These are phyloP conservation scores for Pagetopsis macropterus DNA, from an alignment of 2,797 vertebrate species.

Conservation along the genomic window DNA sequence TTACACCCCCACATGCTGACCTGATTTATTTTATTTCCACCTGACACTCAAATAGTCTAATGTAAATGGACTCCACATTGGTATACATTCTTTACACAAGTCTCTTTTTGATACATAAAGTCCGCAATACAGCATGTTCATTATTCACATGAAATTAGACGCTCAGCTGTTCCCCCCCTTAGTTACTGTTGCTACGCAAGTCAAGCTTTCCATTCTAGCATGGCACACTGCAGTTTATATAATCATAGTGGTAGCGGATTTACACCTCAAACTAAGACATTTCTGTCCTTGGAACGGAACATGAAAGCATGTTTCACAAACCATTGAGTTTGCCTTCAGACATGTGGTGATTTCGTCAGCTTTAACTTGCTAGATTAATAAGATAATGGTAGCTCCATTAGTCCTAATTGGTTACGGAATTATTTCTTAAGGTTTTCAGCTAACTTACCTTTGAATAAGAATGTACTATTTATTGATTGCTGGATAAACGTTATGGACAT, in stretches of 20 bases:
- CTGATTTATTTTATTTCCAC: constrained; percentile 15
- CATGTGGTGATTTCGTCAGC: not conserved
- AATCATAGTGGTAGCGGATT: not conserved
- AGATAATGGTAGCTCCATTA: not conserved
- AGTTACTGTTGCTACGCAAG: not conserved
- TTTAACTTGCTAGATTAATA: not conserved
- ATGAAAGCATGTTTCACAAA: not conserved
- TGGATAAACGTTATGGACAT: too few species aligned
- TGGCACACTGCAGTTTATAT: not conserved
- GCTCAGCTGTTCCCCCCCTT: not conserved
- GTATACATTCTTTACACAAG: not conserved
- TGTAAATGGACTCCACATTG: not conserved
- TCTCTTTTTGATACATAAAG: not conserved
- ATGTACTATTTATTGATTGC: too few species aligned
- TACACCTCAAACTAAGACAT: not conserved
- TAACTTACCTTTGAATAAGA: not conserved
- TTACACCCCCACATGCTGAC: constrained; percentile 43
- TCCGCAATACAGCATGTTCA: not conserved
- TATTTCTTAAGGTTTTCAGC: too few species aligned
- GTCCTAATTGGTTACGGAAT: too few species aligned
- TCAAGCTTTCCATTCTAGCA: not conserved
- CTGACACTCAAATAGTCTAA: constrained; percentile 14
- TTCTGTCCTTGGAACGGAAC: not conserved
- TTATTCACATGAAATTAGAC: not conserved
- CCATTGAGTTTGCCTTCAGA: not conserved